Evolutionary conservation across 2,797 vertebrate species (phyloP).

Genomic region (Columba guinea): DNA sequence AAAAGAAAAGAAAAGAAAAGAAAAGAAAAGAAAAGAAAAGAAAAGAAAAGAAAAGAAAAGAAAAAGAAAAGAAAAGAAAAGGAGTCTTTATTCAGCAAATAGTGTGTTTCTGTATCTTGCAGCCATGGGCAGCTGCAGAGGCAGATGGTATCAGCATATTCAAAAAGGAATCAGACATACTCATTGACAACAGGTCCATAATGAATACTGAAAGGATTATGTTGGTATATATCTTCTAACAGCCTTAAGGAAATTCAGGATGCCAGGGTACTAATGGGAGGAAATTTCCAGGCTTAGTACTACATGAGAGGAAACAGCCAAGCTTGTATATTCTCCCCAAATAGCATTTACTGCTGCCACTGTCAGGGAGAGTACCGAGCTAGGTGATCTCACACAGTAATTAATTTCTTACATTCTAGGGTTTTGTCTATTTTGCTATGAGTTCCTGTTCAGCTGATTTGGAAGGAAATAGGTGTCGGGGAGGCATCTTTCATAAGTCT

Average conservation of each 20-base stretch:
- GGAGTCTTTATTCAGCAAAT: background rate
- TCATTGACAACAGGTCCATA: background rate
- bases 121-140: background rate
- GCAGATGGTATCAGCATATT: background rate
- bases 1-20: too few species aligned
- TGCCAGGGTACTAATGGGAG: background rate
- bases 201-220: background rate
- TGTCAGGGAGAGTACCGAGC: background rate
- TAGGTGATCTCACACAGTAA: background rate
- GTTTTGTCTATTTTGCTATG: background rate
- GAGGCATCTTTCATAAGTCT: background rate
- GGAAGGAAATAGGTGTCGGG: background rate
- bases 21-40: too few species aligned
- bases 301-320: background rate
- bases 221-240: background rate
- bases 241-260: background rate
- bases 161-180: background rate
- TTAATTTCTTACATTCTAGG: background rate
- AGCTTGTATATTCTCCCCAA: background rate
- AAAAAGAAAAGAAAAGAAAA: background rate
- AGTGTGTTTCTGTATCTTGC: background rate
- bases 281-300: background rate
- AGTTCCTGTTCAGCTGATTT: background rate
- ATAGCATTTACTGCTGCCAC: background rate
- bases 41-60: background rate